Evolutionary conservation across 1,140 invertebrate genomes (phyloP), one percentile per base, ranked within the genome.

Genomic region (Eueides isabella): DNA sequence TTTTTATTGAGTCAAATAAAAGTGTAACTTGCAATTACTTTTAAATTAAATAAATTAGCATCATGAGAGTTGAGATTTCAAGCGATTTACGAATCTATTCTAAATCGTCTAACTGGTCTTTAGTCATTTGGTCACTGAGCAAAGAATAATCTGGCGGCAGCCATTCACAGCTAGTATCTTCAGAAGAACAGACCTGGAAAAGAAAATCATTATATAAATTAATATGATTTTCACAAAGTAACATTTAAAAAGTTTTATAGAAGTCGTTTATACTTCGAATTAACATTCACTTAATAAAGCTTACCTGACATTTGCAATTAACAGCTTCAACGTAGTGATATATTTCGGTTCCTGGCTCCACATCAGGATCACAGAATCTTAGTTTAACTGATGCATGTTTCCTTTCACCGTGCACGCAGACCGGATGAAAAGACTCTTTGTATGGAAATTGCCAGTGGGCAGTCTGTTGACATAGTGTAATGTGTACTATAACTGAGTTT

Each of bases 381-480:
- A 93, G 78, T 31, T 85, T 88, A 1, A 83, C 84, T 1, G 87
- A 90, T 6, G 87, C 87, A 62, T 89, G 91, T n/a, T 81, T 94
- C 1, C 95, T 92, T 2, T 94, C 94, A 2, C 95, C 96, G 84
- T 97, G 97, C 16, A 97, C 95, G 89, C 97, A 98, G 1, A 98
- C 97, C 0, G 97, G 97, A 87, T 98, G 97, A 77, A 95, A 95
- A 5, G 96, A 97, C 38, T 95, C 94, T 87, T 97, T 98, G 85
- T 96, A 98, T 0, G 97, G 97, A 87, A 98, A 97, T 83, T 96
- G 95, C 95, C 96, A 98, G 89, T 98, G 97, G 0, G 96, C 96
- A 71, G 97, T 97, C 91, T 92, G 88, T 95, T 95, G 44, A 71
- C 5, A 44, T 44, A 19, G n/a, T 5, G 14, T n/a, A 19, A 7